Evolutionary conservation across 2,113 vertebrate species (phyloP), one percentile per base, ranked within the genome.

Genomic region (Oreocharis arfaki): DNA sequence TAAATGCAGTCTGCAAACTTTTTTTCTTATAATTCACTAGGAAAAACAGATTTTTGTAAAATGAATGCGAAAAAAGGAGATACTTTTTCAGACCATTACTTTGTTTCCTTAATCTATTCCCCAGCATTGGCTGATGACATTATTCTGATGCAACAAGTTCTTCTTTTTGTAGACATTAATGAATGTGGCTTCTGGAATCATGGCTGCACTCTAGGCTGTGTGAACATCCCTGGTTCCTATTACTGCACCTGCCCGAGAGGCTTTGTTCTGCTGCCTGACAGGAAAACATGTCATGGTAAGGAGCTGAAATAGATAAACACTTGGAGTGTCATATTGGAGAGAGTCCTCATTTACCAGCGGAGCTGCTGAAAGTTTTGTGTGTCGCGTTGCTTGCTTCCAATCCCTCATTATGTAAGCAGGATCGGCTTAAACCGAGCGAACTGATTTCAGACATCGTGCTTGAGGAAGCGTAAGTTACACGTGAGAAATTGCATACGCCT

Each of bases 141-240:
- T 87, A 39, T 35, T 76, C 44, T 76, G 37, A 79, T 6, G 3
- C 30, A 77, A 14, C 5, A 57, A 53, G 16, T 78, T 41, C 46
- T 79, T 95, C 42, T 61, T 49, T 91, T 88, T 39, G 35, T 75
- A 99, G 99, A 99, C 98, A 94, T 99, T 83, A 99, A 99, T 42
- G 99, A 99, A 95, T 99, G 99, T 85, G 98, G 98, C 70, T 97
- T 98, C 41, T 98, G 98, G 99, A 99, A 98, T 71, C 99, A 99
- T 0, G 99, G 99, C 89, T 99, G 99, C 95, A 99, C 99, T 88
- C 98, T 99, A 33, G 99, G 99, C 17, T 99, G 99, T 96, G 98
- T 99, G 95, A 99, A 99, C 86, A 95, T 97, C 55, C 99, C 99
- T 8, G 99, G 99, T 9, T 99, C 99, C 42, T 99, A 99, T 93